Percentiles rank a stretch among this genome's conserved stretches.
phyloP scores from a whole-genome alignment of 2,113 vertebrate species.

The Cryptomyrus ogoouensis region DNA sequence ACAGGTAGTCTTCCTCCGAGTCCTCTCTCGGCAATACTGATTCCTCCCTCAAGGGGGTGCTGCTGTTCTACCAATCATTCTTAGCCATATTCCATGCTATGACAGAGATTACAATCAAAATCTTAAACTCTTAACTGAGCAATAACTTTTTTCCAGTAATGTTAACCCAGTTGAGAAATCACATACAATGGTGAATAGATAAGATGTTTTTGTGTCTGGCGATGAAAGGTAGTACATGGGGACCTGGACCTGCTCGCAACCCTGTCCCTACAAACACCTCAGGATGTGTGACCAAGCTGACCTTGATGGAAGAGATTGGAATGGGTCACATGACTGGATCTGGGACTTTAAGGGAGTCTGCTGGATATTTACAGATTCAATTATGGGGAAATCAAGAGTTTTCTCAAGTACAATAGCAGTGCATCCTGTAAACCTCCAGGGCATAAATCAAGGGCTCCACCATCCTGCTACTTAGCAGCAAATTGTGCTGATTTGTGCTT shows the following conservation, averaged over 20 bases:
- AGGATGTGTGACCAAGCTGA: not conserved
- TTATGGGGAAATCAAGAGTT: not conserved
- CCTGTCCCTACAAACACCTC: not conserved
- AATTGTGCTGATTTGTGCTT: not conserved
- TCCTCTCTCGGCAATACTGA: not conserved
- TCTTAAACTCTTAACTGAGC: not conserved
- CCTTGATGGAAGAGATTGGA: not conserved
- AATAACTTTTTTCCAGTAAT: not conserved
- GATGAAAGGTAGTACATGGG: not conserved
- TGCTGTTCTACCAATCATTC: not conserved
- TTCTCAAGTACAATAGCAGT: not conserved
- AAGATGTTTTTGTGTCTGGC: not conserved
- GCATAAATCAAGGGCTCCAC: not conserved
- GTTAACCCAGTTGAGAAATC: not conserved
- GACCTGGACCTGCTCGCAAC: not conserved
- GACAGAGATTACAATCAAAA: not conserved
- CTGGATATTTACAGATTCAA: not conserved
- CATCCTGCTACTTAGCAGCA: not conserved
- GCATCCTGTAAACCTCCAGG: not conserved
- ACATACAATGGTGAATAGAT: not conserved
- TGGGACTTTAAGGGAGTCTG: not conserved
- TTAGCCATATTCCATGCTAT: not conserved
- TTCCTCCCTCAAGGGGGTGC: not conserved
- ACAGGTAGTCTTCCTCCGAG: slow-evolving; percentile 37
- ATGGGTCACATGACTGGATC: not conserved